phyloP scores from a whole-genome alignment of 2,888 invertebrate species.

The Zhengitettix transpicula region DNA sequence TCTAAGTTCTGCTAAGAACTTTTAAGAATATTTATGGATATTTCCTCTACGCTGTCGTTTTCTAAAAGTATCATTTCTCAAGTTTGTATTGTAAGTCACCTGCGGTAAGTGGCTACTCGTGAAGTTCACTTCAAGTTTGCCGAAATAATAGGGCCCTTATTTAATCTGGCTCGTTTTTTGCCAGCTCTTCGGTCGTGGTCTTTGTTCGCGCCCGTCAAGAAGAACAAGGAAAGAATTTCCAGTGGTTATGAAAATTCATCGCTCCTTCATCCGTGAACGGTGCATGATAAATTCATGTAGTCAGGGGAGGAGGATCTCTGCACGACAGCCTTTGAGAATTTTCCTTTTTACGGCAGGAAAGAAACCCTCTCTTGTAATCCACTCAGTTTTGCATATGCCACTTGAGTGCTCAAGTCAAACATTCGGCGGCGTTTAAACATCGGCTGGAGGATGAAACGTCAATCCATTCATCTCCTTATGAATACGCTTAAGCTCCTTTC shows the following conservation, averaged over 20 bases:
- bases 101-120: too few species aligned
- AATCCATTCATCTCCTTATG: slow-evolving; percentile 15
- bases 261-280: slow-evolving; percentile 10
- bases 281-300: slow-evolving; percentile 14
- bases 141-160: too few species aligned
- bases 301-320: slow-evolving; percentile 7
- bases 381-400: slow-evolving; percentile 16
- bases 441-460: slow-evolving; percentile 13
- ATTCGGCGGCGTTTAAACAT: slow-evolving; percentile 14
- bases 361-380: slow-evolving; percentile 12
- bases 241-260: slow-evolving; percentile 15
- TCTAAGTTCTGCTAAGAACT: too few species aligned
- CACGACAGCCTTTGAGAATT: slow-evolving; percentile 14
- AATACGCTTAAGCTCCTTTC: slow-evolving; percentile 11
- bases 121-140: too few species aligned
- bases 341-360: slow-evolving; percentile 13
- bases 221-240: not conserved
- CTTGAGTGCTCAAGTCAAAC: slow-evolving; percentile 14
- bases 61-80: too few species aligned
- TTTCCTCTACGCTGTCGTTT: too few species aligned
- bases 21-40: too few species aligned
- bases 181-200: not conserved
- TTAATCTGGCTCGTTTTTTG: too few species aligned
- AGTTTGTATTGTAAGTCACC: too few species aligned
- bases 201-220: not conserved